Conservation (phyloP, 2,113 vertebrate species). For the Antidorcas marsupialis region DNA sequence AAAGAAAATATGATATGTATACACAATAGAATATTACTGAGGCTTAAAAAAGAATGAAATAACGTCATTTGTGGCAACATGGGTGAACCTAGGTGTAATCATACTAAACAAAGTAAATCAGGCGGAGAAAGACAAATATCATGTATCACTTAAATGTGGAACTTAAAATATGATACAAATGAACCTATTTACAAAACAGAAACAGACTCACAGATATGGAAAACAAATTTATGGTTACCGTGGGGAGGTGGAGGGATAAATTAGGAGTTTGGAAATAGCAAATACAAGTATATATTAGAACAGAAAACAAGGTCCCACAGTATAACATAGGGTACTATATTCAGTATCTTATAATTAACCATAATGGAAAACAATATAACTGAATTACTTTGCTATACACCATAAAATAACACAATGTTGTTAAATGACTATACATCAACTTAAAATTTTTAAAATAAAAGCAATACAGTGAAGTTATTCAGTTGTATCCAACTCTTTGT, state of each 20-base stretch:
- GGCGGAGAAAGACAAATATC: not conserved
- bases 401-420: not conserved
- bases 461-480: not conserved
- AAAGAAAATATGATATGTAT: not conserved
- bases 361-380: not conserved
- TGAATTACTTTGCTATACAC: not conserved
- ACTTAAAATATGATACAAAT: not conserved
- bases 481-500: not conserved
- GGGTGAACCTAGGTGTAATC: not conserved
- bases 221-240: not conserved
- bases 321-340: not conserved
- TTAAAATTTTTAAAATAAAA: not conserved
- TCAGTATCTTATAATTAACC: not conserved
- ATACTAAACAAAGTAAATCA: not conserved
- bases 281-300: not conserved
- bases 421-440: not conserved
- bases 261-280: not conserved
- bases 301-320: not conserved
- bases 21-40: not conserved
- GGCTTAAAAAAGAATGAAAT: not conserved
- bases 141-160: not conserved
- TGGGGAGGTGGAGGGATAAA: not conserved
- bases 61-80: not conserved
- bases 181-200: not conserved
- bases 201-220: not conserved